Percentiles rank a stretch among this genome's conserved stretches.
Evolutionary conservation across 1,140 invertebrate species (phyloP).

Genomic region (Geopemphigus sp.): DNA sequence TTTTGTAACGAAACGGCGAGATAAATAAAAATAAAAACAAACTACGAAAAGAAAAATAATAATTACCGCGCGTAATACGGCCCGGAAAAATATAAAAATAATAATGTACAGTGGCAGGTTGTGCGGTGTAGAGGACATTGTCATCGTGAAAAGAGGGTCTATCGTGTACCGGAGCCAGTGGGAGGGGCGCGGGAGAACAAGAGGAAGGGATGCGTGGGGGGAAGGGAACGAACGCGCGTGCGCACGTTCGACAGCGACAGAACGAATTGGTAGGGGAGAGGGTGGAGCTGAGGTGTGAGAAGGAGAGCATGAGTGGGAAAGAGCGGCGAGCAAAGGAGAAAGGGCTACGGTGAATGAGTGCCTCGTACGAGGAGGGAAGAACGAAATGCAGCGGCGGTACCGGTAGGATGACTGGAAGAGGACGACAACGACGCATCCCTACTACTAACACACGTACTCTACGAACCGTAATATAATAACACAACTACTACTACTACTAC

Average conservation of each 20-base stretch:
- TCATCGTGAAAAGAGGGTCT: constrained; percentile 46
- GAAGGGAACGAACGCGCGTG: background rate
- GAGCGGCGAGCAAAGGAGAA: background rate
- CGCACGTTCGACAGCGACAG: background rate
- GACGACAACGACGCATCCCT: constrained; percentile 17
- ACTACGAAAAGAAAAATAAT: background rate
- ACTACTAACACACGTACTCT: background rate
- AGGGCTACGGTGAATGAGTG: background rate
- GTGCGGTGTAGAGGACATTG: constrained; percentile 40
- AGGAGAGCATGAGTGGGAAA: background rate
- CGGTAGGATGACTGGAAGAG: constrained; percentile 1
- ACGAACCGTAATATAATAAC: too few relatives aligned
- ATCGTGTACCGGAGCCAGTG: background rate
- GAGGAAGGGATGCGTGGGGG: constrained; percentile 20
- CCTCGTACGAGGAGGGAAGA: background rate
- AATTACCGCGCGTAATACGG: background rate
- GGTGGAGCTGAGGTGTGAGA: background rate
- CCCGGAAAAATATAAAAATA: background rate
- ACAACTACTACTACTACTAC: background rate
- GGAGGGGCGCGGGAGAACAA: background rate
- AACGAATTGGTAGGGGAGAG: background rate
- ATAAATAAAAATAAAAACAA: background rate
- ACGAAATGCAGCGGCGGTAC: background rate
- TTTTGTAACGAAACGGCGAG: background rate
- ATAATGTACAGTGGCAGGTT: constrained; percentile 39